Evolutionary conservation across 1,140 invertebrate species (phyloP).

Genomic region (Holcopasites calliopsidis): DNA sequence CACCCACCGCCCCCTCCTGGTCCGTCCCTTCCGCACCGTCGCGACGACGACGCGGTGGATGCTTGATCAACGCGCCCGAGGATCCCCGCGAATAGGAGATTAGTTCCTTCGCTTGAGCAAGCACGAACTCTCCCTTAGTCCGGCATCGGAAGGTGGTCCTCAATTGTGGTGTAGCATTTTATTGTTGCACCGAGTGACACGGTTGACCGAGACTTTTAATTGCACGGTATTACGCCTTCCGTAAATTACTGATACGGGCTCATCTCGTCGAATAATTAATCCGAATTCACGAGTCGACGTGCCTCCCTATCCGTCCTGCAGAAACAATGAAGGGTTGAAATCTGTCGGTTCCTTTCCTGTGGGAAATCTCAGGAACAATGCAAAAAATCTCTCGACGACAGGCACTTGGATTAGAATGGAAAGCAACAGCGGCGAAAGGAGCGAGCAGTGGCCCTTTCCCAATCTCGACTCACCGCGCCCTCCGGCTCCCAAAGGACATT

Average conservation of each 20-base stretch:
- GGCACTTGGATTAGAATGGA: slow-evolving; percentile 70
- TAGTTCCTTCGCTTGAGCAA: neutral
- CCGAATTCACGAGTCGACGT: slow-evolving; percentile 19
- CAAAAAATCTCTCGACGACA: slow-evolving; percentile 67
- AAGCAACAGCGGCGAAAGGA: slow-evolving; percentile 62
- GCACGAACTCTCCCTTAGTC: neutral
- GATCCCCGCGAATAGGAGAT: neutral
- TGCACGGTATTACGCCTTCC: neutral
- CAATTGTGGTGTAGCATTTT: no score
- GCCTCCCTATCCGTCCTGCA: slow-evolving; percentile 1
- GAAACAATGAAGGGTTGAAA: slow-evolving; percentile 58
- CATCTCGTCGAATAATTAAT: slow-evolving; percentile 51
- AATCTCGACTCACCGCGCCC: slow-evolving; percentile 58
- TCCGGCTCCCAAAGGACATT: slow-evolving; percentile 59
- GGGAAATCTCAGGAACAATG: slow-evolving; percentile 68
- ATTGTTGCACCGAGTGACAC: no score
- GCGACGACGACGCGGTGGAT: neutral
- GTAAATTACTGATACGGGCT: slow-evolving; percentile 13
- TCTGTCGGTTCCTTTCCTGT: slow-evolving; percentile 65
- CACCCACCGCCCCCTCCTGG: neutral
- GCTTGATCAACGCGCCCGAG: slow-evolving; percentile 20
- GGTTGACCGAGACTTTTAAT: no score
- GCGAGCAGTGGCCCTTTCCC: slow-evolving; percentile 58
- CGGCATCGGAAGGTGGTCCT: neutral
- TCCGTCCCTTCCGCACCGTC: neutral